phyloP scores from a whole-genome alignment of 2,797 vertebrate species.

The Eurystomus glaucurus region DNA sequence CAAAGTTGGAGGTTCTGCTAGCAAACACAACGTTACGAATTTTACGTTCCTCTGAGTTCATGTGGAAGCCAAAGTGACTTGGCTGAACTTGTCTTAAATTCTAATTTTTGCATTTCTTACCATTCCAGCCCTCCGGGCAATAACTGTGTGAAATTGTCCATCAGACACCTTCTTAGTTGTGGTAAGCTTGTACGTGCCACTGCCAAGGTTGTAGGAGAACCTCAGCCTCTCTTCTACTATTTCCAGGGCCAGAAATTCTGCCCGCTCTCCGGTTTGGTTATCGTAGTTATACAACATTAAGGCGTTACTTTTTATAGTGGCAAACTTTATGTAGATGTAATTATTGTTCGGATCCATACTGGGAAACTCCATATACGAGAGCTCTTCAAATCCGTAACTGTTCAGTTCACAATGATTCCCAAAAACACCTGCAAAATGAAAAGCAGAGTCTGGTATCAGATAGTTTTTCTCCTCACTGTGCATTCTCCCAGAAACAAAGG shows the following conservation, averaged over 20 bases:
- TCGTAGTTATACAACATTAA: constrained; percentile 97
- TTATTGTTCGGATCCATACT: constrained; percentile 98
- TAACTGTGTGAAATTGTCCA: constrained; percentile 96
- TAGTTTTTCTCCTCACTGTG: not conserved
- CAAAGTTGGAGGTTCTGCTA: constrained; percentile 30
- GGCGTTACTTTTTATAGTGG: constrained; percentile 92
- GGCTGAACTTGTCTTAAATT: not conserved
- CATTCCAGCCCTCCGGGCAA: constrained; percentile 96
- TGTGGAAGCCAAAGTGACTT: not conserved
- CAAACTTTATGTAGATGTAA: constrained; percentile 98
- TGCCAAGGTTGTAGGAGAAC: constrained; percentile 96
- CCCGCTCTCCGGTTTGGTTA: constrained; percentile 95
- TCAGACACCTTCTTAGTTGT: constrained; percentile 94
- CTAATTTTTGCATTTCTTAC: constrained; percentile 82
- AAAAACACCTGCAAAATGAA: constrained; percentile 90
- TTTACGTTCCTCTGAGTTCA: not conserved
- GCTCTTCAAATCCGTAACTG: constrained; percentile 97
- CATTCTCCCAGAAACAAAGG: not conserved
- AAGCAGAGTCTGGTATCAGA: not conserved
- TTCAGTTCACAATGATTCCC: constrained; percentile 98
- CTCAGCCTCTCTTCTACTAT: constrained; percentile 90
- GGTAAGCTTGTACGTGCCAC: constrained; percentile 93
- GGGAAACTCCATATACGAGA: constrained; percentile 99
- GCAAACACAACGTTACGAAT: not conserved
- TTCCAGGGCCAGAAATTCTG: constrained; percentile 96